Conservation (phyloP, 1,140 invertebrate genomes). For the Ectropis grisescens region DNA sequence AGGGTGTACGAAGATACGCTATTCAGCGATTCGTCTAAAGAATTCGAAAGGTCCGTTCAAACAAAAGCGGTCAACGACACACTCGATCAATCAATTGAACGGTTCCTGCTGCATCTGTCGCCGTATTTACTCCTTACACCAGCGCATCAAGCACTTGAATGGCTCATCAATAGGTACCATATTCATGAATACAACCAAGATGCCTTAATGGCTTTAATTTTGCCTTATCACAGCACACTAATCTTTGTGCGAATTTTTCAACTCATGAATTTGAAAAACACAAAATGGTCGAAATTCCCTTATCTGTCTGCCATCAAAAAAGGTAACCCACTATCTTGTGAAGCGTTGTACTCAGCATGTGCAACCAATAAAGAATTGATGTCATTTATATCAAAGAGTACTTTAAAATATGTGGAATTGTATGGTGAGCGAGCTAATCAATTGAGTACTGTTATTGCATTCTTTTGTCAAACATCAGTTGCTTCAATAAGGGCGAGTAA, state of each 20-base stretch:
- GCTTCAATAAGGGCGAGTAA: conserved; percentile 74
- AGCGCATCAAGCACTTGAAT: conserved; percentile 92
- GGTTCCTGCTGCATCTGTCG: conserved; percentile 85
- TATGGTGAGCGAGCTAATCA: conserved; percentile 71
- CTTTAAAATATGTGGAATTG: conserved; percentile 76
- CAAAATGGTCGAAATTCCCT: conserved; percentile 85
- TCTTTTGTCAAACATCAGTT: conserved; percentile 81
- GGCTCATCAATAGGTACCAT: conserved; percentile 90
- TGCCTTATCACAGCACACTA: conserved; percentile 93
- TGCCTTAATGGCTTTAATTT: conserved; percentile 81
- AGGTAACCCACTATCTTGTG: conserved; percentile 78
- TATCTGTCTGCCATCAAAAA: conserved; percentile 75
- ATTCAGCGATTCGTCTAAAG: conserved; percentile 81
- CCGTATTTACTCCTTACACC: conserved; percentile 89
- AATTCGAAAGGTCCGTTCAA: conserved; percentile 86
- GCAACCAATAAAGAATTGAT: conserved; percentile 78
- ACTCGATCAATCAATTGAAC: conserved; percentile 81
- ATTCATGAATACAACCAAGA: conserved; percentile 91
- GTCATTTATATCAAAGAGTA: conserved; percentile 80
- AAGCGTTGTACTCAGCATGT: conserved; percentile 80
- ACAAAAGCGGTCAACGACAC: conserved; percentile 80
- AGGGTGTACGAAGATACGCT: conserved; percentile 80
- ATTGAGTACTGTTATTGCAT: conserved; percentile 80
- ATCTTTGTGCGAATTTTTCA: conserved; percentile 89
- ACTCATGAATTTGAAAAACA: conserved; percentile 77